Evolutionary conservation across 2,113 vertebrate species (phyloP).

Genomic region (Ammodytes marinus): DNA sequence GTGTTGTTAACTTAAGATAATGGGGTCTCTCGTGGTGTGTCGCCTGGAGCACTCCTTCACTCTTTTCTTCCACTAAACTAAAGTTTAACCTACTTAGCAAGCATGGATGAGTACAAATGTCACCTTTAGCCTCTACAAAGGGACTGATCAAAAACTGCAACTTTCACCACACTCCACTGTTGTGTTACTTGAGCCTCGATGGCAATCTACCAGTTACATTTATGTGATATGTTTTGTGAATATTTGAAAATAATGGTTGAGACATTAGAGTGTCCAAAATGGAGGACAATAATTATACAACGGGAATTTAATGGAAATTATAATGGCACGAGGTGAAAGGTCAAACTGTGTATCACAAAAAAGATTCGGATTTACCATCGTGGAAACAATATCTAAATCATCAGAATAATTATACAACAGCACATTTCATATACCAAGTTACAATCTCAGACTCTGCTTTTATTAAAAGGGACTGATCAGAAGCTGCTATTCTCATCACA

Average conservation of each 20-base stretch:
- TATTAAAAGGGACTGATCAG: too few species aligned
- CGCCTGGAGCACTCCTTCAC: background rate
- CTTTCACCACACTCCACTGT: background rate
- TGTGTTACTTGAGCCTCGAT: background rate
- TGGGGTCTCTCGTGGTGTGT: background rate
- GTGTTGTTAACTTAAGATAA: background rate
- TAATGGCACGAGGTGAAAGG: conserved; percentile 7
- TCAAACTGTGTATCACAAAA: background rate
- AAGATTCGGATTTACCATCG: background rate
- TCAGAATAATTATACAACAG: background rate
- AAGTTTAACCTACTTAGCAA: conserved; percentile 9
- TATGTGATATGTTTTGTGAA: background rate
- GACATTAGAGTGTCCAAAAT: too few species aligned
- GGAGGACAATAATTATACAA: too few species aligned
- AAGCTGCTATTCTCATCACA: too few species aligned
- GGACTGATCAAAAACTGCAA: background rate
- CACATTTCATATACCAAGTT: background rate
- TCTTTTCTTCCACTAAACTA: background rate
- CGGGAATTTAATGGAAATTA: background rate
- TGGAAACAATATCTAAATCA: background rate
- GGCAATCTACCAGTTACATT: background rate
- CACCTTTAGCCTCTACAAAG: background rate
- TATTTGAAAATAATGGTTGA: too few species aligned
- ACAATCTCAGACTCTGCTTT: background rate
- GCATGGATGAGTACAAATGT: background rate